Conservation (phyloP, 2,888 invertebrate species). For the Tipula helvola region DNA sequence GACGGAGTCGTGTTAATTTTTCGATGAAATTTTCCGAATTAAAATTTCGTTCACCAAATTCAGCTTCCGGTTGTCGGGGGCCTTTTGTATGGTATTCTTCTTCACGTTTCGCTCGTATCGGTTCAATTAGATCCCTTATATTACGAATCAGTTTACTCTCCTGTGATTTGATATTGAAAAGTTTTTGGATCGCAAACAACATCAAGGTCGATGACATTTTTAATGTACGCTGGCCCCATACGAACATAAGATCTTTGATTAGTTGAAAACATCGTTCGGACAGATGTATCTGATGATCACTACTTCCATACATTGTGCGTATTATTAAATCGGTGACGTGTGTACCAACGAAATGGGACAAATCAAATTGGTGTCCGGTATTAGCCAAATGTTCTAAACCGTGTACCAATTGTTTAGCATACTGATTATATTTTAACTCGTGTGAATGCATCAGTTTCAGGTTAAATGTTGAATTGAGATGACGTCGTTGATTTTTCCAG, state of each 20-base stretch:
- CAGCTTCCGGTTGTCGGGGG: background rate
- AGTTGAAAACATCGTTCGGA: background rate
- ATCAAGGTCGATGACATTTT: background rate
- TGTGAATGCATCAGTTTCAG: background rate
- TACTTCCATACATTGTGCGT: background rate
- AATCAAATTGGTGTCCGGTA: background rate
- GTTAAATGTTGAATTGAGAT: background rate
- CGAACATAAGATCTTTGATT: background rate
- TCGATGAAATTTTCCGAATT: background rate
- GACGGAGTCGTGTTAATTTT: background rate
- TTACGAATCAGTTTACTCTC: background rate
- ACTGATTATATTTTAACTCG: background rate
- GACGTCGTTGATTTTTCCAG: background rate
- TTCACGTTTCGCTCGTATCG: background rate
- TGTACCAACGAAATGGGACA: background rate
- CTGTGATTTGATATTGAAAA: background rate
- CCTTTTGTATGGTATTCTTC: background rate
- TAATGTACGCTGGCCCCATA: background rate
- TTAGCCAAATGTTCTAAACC: background rate
- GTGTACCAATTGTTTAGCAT: background rate
- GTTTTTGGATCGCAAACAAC: background rate
- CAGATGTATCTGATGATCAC: background rate
- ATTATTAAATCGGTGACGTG: background rate
- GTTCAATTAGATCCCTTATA: background rate
- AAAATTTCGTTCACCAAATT: background rate